Evolutionary conservation across 2,113 vertebrate species (phyloP).

Genomic region (Cinclus mexicanus): DNA sequence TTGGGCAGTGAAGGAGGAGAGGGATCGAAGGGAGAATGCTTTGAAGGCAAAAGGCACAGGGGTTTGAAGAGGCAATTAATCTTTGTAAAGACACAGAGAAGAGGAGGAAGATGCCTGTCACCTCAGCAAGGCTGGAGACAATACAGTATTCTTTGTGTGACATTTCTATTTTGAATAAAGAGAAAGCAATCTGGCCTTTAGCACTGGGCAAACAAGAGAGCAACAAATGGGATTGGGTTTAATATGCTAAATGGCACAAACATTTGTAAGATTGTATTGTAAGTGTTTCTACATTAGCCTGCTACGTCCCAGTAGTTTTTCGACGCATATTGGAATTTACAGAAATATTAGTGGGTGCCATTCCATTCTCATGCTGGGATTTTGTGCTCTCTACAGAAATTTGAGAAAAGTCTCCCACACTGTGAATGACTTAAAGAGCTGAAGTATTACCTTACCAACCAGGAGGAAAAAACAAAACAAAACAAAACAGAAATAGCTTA

Average conservation of each 20-base stretch:
- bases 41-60: background rate
- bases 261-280: background rate
- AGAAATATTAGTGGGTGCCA: background rate
- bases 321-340: background rate
- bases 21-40: background rate
- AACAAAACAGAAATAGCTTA: background rate
- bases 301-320: background rate
- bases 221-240: background rate
- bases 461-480: background rate
- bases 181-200: background rate
- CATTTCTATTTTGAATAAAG: background rate
- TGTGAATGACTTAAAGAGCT: background rate
- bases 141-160: background rate
- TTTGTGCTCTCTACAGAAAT: background rate
- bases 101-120: background rate
- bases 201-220: background rate
- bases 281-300: background rate
- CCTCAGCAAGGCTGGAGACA: background rate
- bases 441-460: background rate
- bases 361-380: background rate
- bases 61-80: slow-evolving; percentile 28
- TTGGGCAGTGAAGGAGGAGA: background rate
- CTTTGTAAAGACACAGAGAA: background rate
- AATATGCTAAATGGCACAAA: background rate
- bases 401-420: background rate